These are phyloP conservation scores for Scophthalmus maximus DNA, from an alignment of 2,113 vertebrate genomes.

Conservation along the genomic window DNA sequence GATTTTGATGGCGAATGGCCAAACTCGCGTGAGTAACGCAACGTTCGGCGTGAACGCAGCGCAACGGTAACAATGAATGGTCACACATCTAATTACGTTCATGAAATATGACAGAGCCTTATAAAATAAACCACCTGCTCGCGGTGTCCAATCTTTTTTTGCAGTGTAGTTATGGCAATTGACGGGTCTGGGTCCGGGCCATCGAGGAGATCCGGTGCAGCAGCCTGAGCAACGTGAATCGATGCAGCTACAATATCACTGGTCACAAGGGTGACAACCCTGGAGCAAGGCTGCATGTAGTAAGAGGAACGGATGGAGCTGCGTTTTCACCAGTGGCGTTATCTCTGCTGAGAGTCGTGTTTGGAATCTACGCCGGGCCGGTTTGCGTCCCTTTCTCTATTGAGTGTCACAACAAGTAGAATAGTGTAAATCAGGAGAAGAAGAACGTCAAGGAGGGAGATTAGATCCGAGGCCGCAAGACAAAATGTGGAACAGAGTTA, in stretches of 20 bases:
- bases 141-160: too few species aligned
- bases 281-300: conserved; percentile 5
- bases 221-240: conserved; percentile 36
- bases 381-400: background rate
- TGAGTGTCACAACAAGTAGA: background rate
- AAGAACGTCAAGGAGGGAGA: background rate
- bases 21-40: too few species aligned
- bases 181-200: too few species aligned
- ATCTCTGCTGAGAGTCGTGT: background rate
- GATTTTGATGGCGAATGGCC: too few species aligned
- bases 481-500: too few species aligned
- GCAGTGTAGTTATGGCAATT: too few species aligned
- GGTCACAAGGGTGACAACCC: conserved; percentile 4
- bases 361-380: background rate
- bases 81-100: too few species aligned
- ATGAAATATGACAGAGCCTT: too few species aligned
- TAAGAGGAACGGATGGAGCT: conserved; percentile 1
- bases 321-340: background rate
- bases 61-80: too few species aligned
- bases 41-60: too few species aligned
- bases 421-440: background rate
- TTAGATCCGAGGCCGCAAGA: too few species aligned
- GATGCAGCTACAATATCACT: conserved; percentile 36
- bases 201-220: conserved; percentile 19
- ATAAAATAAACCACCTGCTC: too few species aligned